These are phyloP conservation scores for Parotia lawesii DNA, from an alignment of 2,113 vertebrate genomes.

Conservation along the genomic window DNA sequence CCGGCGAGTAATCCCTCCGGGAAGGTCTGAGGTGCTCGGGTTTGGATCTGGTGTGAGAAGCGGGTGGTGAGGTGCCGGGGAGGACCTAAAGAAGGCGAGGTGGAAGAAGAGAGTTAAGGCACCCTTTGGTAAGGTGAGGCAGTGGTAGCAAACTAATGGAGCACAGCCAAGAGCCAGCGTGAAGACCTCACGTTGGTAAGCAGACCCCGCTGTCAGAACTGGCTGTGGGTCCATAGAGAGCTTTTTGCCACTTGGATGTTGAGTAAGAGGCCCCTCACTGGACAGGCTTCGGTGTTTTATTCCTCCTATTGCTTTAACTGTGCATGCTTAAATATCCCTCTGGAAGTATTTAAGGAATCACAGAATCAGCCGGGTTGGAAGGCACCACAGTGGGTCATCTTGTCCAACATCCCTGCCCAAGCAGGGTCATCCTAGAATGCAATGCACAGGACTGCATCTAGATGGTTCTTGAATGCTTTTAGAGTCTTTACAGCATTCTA, in stretches of 20 bases:
- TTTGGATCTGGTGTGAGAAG: fast-evolving
- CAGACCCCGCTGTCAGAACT: fast-evolving
- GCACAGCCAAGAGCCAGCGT: fast-evolving
- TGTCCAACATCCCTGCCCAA: not conserved
- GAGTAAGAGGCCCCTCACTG: fast-evolving
- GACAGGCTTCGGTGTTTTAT: not conserved
- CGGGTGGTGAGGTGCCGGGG: fast-evolving
- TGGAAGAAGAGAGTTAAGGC: too few species aligned
- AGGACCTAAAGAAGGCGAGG: fast-evolving
- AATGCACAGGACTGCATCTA: not conserved
- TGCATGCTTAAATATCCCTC: not conserved
- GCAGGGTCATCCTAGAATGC: not conserved
- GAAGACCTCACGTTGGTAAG: fast-evolving
- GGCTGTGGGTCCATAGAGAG: fast-evolving
- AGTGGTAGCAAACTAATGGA: fast-evolving
- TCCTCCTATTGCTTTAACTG: not conserved
- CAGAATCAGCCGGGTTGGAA: not conserved
- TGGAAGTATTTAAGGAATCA: not conserved
- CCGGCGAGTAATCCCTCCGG: fast-evolving
- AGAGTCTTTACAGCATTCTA: not conserved
- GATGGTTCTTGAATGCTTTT: not conserved
- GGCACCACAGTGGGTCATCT: not conserved
- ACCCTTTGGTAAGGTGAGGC: not conserved
- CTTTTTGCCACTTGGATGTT: fast-evolving
- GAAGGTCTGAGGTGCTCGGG: not conserved